phyloP scores from a whole-genome alignment of 1,140 invertebrate species.

The Trichonephila clavipes region DNA sequence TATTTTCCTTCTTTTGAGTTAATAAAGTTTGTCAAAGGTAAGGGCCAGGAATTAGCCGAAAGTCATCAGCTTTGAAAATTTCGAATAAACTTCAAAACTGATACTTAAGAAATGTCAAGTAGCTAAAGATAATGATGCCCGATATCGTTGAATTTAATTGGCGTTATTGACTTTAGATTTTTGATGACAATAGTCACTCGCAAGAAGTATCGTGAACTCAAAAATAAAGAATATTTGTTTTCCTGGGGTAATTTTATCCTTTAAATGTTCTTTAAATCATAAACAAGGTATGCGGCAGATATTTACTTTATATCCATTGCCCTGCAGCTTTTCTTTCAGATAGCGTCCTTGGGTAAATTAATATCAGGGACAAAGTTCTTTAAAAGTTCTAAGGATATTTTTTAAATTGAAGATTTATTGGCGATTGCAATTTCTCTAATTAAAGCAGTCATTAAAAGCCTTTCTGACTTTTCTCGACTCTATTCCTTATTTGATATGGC shows the following conservation, averaged over 20 bases:
- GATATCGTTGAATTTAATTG: conserved; percentile 27
- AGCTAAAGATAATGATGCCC: neutral
- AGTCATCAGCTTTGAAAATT: neutral
- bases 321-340: neutral
- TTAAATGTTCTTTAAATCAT: neutral
- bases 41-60: neutral
- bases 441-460: neutral
- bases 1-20: conserved; percentile 19
- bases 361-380: neutral
- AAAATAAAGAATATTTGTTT: neutral
- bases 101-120: neutral
- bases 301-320: neutral
- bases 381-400: neutral
- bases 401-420: neutral
- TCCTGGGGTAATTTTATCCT: neutral
- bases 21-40: conserved; percentile 50
- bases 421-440: neutral
- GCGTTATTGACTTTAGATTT: conserved; percentile 19
- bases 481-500: too few relatives aligned
- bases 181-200: neutral
- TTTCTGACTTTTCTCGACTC: neutral
- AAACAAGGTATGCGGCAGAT: neutral
- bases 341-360: neutral
- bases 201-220: neutral
- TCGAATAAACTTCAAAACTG: neutral